Evolutionary conservation across 2,113 vertebrate genomes (phyloP), one percentile per base, ranked within the genome.

Genomic region (Ornithorhynchus anatinus): DNA sequence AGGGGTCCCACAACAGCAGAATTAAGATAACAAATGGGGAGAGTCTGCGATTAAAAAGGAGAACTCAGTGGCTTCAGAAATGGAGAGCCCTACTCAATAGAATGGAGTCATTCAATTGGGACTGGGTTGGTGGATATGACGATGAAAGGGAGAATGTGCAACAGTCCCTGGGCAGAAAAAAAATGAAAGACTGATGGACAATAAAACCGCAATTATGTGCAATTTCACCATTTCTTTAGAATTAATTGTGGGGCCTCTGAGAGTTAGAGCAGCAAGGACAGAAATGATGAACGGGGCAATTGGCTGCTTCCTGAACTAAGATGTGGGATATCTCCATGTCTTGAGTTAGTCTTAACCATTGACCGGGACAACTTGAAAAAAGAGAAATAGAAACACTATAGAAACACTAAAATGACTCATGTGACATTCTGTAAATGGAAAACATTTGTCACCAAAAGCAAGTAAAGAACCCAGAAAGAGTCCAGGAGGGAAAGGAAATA

Each of bases 181-280:
- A 35, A 71, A 85, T 32, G 69, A 51, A 54, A 77, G 54, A 84
- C 53, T 42, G 75, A 84, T 52, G 32, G 31, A 77, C 68, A 81
- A 40, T 7, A 43, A 71, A 82, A 84, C 79, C 50, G 1, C 22
- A 76, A 47, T 82, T 72, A 62, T 52, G 73, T 69, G 80, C 78
- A 71, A 81, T 86, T 76, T 87, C 74, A 74, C 8, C 81, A 20
- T 82, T 56, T 79, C 82, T 88, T 87, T 70, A 79, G 22, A 79
- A 81, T 80, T 61, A 37, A 62, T 84, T 86, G 53, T 17, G 36
- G 23, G 40, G 22, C 42, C 73, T 84, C 65, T 31, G 32, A 62
- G 79, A 56, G 44, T 72, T 5, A 40, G 35, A 37, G 15, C 25
- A 47, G 5, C 20, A 66, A 23, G 84, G 59, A 51, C 11, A 54